Percentiles rank a stretch among this genome's conserved stretches.
phyloP scores from a whole-genome alignment of 2,113 vertebrate species.

The Gambusia holbrooki region DNA sequence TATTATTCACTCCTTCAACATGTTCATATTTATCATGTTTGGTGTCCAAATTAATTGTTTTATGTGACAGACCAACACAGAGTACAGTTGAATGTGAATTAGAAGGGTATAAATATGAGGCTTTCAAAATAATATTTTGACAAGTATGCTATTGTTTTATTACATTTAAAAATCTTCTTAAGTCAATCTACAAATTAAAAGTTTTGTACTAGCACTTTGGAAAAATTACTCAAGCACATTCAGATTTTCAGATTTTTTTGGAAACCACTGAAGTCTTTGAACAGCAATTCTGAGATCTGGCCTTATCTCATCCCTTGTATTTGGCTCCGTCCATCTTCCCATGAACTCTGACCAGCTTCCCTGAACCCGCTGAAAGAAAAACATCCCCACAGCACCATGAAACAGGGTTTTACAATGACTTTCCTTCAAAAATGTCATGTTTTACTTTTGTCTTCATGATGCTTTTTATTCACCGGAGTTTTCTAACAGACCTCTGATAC shows the following conservation, averaged over 20 bases:
- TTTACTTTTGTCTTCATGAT: background rate
- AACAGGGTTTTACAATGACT: no score
- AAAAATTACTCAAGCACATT: background rate
- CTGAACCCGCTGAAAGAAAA: no score
- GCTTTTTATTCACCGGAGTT: background rate
- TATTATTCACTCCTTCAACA: background rate
- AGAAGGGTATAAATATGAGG: background rate
- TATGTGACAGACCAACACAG: background rate
- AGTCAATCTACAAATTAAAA: background rate
- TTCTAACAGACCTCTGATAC: background rate
- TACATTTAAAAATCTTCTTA: background rate
- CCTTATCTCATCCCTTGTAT: background rate
- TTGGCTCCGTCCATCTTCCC: no score
- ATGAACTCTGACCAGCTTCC: no score
- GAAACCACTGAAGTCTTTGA: background rate
- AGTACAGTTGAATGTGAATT: background rate
- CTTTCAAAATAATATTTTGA: background rate
- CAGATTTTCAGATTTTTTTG: no score
- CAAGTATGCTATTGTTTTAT: background rate
- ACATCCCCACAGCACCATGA: no score
- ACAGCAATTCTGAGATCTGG: background rate
- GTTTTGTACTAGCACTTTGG: background rate
- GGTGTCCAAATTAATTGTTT: background rate
- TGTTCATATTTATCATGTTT: background rate
- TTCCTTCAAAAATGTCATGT: background rate